Evolutionary conservation across 2,113 vertebrate genomes (phyloP), one percentile per base, ranked within the genome.

Genomic region (Nicator chloris): DNA sequence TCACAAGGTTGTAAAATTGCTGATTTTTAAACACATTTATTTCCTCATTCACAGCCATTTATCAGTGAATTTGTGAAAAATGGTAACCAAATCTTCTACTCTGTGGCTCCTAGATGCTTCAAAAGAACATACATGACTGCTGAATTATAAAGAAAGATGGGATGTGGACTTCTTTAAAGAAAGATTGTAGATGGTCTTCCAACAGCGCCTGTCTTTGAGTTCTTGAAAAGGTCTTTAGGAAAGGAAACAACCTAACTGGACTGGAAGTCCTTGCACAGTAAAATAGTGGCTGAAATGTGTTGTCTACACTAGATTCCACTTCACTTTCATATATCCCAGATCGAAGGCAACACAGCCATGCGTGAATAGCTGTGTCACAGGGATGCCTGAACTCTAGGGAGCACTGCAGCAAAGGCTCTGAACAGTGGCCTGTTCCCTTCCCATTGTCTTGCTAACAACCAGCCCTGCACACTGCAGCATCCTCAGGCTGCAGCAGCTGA

Each of bases 401-500:
- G 78, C 61, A 71, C 51, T 87, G 64, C 81, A 86, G 47, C 69
- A 84, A 68, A 86, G 49, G 35, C 77, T 47, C 47, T 66, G 42
- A 89, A 47, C 33, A 42, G 77, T 33, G 33, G 27, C 33, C 28
- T 28, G 17, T 27, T 86, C 72, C 68, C 45, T 81, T 91, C 56
- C 68, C 6, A 0, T 13, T 73, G 64, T 65, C 64, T 66, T 42
- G 39, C 60, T 77, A 72, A 72, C 61, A 86, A 11, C 23, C 30
- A 50, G n/a, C 44, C 60, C 72, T 66, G 31, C 59, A 37, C 15
- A 66, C 33, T 9, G 2, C 59, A 76, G n/a, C 23, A 24, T 35
- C 72, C 72, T 91, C 64, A 44, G 64, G 64, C 76, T 83, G 45
- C 72, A 56, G 81, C 60, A 66, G 72, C 93, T 40, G 81, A 63